Evolutionary conservation across 1,140 invertebrate species (phyloP).

Genomic region (Hyposmocoma kahamanoa): DNA sequence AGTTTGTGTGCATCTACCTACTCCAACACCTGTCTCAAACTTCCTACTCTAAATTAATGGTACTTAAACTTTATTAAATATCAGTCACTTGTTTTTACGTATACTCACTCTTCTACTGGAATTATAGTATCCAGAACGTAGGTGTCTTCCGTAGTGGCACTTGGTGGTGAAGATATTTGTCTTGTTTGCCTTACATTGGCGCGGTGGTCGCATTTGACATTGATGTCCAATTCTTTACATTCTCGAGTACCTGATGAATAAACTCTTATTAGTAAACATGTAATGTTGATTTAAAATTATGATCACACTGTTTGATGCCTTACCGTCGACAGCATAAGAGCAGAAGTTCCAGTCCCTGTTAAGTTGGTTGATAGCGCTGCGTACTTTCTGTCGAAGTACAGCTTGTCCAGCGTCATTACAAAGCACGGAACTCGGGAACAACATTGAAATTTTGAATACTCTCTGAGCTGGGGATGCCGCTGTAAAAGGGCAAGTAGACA

Average conservation of each 20-base stretch:
- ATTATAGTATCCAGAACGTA: conserved; percentile 86
- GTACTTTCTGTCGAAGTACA: conserved; percentile 90
- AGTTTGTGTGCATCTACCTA: conserved; percentile 23
- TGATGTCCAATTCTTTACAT: conserved; percentile 91
- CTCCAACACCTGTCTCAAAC: conserved; percentile 20
- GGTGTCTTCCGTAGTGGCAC: conserved; percentile 77
- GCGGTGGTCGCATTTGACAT: conserved; percentile 91
- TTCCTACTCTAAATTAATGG: background rate
- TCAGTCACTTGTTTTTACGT: no score
- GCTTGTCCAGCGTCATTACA: conserved; percentile 96
- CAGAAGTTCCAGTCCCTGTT: conserved; percentile 97
- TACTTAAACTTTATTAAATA: background rate
- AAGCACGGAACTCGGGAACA: conserved; percentile 93
- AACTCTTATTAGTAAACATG: no score
- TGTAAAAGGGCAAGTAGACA: conserved; percentile 45
- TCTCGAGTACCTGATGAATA: conserved; percentile 78
- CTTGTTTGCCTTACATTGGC: conserved; percentile 75
- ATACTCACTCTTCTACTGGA: conserved; percentile 87
- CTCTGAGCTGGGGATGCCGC: conserved; percentile 89
- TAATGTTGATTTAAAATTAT: no score
- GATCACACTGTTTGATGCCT: no score
- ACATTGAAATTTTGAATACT: conserved; percentile 93
- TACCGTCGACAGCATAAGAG: conserved; percentile 88
- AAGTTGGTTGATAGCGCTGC: conserved; percentile 89
- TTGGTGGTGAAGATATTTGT: conserved; percentile 68